Evolutionary conservation across 2,113 vertebrate species (phyloP), one percentile per base, ranked within the genome.

Genomic region (Mystacornis crossleyi): DNA sequence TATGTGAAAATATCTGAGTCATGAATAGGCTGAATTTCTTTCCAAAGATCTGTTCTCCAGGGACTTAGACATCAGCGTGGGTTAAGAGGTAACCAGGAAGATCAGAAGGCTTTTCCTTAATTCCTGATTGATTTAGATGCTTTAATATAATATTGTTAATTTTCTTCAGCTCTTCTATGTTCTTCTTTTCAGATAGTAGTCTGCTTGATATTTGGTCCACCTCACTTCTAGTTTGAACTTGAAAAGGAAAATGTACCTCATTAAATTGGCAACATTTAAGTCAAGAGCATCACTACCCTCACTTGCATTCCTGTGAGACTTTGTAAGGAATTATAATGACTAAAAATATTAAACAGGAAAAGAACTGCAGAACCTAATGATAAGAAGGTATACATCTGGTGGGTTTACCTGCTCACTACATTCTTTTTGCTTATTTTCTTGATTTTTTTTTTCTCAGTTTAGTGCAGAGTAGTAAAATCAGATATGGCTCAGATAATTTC

Each of bases 81-180:
- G 51, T 80, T n/a, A 84, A 77, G 45, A 86, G 28, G 33, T 85
- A 84, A 60, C 55, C 45, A 61, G 24, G 87, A 91, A 83, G 83
- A 65, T 88, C 67, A n/a, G 81, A 90, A 95, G 50, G 34, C 31
- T 85, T 95, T 86, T 86, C 81, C 75, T 91, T 93, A 42, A 84
- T 81, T 86, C 91, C 87, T 81, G 97, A 84, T 45, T 96, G 97
- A 93, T 97, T 97, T 58, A 98, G 96, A 79, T 83, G 89, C 67
- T 96, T 96, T 69, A 98, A 80, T 43, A 98, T 96, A 79, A 98
- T 90, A 67, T 51, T 96, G 90, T 98, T 98, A 69, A 98, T 96
- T 98, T 97, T 97, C 96, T 97, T 98, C 80, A 98, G 97, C 7
- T 98, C 98, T 31, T 98, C 98, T 93, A 98, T 98, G 80, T 89